Conservation (phyloP, 2,888 invertebrate species). For the Hydrotaea cyrtoneurina region DNA sequence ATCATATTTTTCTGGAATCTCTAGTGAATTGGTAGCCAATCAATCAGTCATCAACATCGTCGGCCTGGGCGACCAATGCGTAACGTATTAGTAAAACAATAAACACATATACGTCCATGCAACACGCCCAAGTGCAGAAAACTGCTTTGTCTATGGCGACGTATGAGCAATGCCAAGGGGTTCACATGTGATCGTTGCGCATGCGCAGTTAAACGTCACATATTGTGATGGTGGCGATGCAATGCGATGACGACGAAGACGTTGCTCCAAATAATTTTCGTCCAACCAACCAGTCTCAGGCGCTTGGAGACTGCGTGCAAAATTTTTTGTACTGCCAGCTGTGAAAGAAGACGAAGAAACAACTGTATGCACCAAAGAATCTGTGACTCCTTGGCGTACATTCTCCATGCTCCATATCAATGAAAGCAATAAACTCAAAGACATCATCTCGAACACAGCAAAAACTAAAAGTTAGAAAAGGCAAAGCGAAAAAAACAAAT, state of each 20-base stretch:
- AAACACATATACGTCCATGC: too few species aligned
- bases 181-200: constrained; percentile 10
- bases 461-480: constrained; percentile 13
- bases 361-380: constrained; percentile 18
- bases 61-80: too few species aligned
- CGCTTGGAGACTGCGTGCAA: not conserved
- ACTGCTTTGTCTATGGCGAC: not conserved
- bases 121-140: not conserved
- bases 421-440: constrained; percentile 24
- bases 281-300: not conserved
- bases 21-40: not conserved
- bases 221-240: not conserved
- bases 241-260: constrained; percentile 12
- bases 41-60: too few species aligned
- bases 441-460: constrained; percentile 1
- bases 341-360: not conserved
- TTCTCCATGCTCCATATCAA: not conserved
- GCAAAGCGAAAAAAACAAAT: not conserved
- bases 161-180: not conserved
- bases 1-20: not conserved
- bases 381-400: constrained; percentile 21
- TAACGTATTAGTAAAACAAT: not conserved
- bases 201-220: constrained; percentile 42
- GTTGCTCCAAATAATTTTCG: constrained; percentile 52
- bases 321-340: not conserved